phyloP scores from a whole-genome alignment of 2,888 invertebrate species.

The Heteropelma amictum region DNA sequence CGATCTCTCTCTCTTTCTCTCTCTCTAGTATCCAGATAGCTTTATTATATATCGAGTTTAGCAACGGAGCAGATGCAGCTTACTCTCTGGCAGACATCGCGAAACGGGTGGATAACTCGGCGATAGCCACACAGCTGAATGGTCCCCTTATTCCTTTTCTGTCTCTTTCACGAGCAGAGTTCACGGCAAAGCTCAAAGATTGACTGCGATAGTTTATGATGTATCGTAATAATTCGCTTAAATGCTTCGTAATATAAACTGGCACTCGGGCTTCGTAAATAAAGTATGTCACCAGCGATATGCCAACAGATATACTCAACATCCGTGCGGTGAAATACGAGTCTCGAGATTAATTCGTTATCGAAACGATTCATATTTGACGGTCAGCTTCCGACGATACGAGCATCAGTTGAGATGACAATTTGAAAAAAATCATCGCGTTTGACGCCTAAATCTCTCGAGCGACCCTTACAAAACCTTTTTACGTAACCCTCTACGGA shows the following conservation, averaged over 20 bases:
- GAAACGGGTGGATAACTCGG: conserved; percentile 36
- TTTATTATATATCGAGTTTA: no score
- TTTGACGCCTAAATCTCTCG: no score
- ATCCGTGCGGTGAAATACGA: background rate
- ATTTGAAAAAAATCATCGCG: no score
- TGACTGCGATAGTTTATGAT: conserved; percentile 32
- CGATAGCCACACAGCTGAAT: conserved; percentile 35
- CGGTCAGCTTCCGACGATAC: no score
- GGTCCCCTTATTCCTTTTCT: conserved; percentile 20
- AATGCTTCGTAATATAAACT: conserved; percentile 22
- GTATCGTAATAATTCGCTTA: conserved; percentile 37
- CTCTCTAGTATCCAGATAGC: no score
- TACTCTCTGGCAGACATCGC: conserved; percentile 38
- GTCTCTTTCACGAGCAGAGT: background rate
- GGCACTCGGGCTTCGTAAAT: conserved; percentile 2
- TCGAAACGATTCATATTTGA: background rate
- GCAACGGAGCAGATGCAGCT: no score
- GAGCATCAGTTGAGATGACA: no score
- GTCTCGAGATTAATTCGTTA: background rate
- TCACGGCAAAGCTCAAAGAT: conserved; percentile 27
- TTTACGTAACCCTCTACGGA: no score
- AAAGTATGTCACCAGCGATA: background rate
- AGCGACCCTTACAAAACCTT: no score
- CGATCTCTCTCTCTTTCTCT: no score
- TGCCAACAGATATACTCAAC: background rate